Base-by-base conservation (phyloP, 2,888 invertebrate species). In the Ditula angustiorana region DNA sequence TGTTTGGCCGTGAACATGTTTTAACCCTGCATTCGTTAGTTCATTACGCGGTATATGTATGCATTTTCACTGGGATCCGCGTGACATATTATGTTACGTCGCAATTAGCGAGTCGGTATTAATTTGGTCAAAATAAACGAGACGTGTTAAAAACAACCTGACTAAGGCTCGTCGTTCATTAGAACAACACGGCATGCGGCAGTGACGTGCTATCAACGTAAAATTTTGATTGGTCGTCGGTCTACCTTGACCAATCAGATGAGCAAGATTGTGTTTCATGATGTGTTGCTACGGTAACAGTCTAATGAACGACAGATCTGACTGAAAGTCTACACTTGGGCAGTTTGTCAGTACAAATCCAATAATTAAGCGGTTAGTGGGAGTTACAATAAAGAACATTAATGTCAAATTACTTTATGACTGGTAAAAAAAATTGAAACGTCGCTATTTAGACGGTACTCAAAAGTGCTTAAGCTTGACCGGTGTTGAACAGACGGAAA, bases 1-100 rank as follows among this genome's bases (percentile, higher is more conserved):
- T 88, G 84, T 87, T 86, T 88, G 88, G 81, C 88, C 88, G 81
- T 88, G 88, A 91, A 88, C 83, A 80, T 81, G 81, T 83, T 85
- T 82, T 76, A 81, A 75, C 80, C 74, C 79, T 81, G 79, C 81
- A 81, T 77, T 81, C 75, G 74, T 81, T 80, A 78, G 71, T 57
- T 46, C 56, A 65, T 58, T 65, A 61, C 61, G 35, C 57, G 50
- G 1, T 49, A 13, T n/a, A 4, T 10, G 33, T 11, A 52, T 58
- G 37, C 49, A 59, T 33, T 30, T 37, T 26, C 23, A 37, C 26
- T n/a, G 46, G 58, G 46, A 53, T 16, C n/a, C 52, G 35, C 44
- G 24, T 52, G 52, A 63, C 37, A 41, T 33, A 23, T 16, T 55
- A 21, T 21, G 13, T 47, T 21, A 44, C 33, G 50, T 26, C 26